A percentile compares a stretch with the other conserved stretches of the same genome.
Evolutionary conservation across 64 coral and sea anemone species (phyloP).

Genomic region (Cladopsammia gracilis): DNA sequence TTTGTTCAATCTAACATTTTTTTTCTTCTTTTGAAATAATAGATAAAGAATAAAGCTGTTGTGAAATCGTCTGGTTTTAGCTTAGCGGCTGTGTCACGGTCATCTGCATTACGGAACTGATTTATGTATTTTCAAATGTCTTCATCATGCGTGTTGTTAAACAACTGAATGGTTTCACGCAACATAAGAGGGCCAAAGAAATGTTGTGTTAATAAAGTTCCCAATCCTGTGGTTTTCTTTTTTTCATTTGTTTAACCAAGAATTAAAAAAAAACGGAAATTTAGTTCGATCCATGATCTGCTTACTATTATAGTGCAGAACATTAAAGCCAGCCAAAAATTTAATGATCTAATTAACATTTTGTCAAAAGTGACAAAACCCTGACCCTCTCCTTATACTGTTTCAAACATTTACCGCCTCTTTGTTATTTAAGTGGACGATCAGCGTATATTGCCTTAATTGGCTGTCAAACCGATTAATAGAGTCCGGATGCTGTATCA

Average conservation of each 20-base stretch:
- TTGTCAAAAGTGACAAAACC: conserved; percentile 51
- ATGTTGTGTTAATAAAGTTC: not conserved
- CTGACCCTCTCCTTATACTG: conserved; percentile 17
- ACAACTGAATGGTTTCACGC: too few relatives aligned
- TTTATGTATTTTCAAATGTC: not conserved
- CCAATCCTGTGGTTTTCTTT: not conserved
- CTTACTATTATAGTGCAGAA: conserved; percentile 11
- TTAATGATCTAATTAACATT: conserved; percentile 62
- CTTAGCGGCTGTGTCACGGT: too few relatives aligned
- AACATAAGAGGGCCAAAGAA: too few relatives aligned
- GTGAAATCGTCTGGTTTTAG: conserved; percentile 9
- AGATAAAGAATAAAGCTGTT: not conserved
- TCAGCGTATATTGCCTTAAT: conserved; percentile 59
- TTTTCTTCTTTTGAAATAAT: not conserved
- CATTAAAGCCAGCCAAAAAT: conserved; percentile 43
- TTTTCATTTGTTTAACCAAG: not conserved
- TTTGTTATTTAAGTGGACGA: conserved; percentile 73
- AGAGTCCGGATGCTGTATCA: conserved; percentile 44
- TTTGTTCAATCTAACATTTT: not conserved
- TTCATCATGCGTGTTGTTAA: not conserved
- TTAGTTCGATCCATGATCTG: conserved; percentile 27
- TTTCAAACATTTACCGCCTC: conserved; percentile 79
- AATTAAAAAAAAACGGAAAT: not conserved
- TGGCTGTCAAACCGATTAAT: conserved; percentile 82
- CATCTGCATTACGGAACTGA: not conserved